phyloP scores from a whole-genome alignment of 2,113 vertebrate species.

The Dunckerocampus dactyliophorus region DNA sequence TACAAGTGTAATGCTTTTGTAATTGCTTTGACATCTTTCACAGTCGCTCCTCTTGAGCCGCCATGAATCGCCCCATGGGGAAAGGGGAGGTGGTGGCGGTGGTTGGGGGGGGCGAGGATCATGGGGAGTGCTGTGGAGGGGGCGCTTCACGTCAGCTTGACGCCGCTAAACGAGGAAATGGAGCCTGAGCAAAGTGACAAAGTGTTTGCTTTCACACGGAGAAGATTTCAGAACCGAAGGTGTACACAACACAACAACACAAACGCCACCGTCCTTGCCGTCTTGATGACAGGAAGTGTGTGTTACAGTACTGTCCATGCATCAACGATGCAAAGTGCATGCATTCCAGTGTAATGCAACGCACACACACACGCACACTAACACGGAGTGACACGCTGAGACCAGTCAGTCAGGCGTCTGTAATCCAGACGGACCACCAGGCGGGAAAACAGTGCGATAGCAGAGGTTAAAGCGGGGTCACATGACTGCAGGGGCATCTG shows the following conservation, averaged over 20 bases:
- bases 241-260: background rate
- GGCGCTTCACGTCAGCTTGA: slow-evolving; percentile 13
- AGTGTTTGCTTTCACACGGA: slow-evolving; percentile 28
- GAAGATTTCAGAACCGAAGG: slow-evolving; percentile 7
- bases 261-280: too few species aligned
- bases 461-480: slow-evolving; percentile 54
- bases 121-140: background rate
- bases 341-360: background rate
- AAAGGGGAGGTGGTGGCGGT: background rate
- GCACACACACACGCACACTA: background rate
- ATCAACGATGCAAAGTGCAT: too few species aligned
- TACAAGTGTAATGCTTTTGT: slow-evolving; percentile 60
- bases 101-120: background rate
- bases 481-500: slow-evolving; percentile 26
- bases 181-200: slow-evolving; percentile 18
- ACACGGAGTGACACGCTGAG: slow-evolving; percentile 26
- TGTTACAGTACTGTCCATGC: too few species aligned
- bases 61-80: slow-evolving; percentile 19
- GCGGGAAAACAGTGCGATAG: slow-evolving; percentile 15
- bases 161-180: slow-evolving; percentile 26
- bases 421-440: slow-evolving; percentile 37
- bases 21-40: slow-evolving; percentile 72
- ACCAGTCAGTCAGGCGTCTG: slow-evolving; percentile 20
- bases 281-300: too few species aligned
- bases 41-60: slow-evolving; percentile 53